phyloP scores from a whole-genome alignment of 2,113 vertebrate genomes.

The Emydocephalus ijimae region DNA sequence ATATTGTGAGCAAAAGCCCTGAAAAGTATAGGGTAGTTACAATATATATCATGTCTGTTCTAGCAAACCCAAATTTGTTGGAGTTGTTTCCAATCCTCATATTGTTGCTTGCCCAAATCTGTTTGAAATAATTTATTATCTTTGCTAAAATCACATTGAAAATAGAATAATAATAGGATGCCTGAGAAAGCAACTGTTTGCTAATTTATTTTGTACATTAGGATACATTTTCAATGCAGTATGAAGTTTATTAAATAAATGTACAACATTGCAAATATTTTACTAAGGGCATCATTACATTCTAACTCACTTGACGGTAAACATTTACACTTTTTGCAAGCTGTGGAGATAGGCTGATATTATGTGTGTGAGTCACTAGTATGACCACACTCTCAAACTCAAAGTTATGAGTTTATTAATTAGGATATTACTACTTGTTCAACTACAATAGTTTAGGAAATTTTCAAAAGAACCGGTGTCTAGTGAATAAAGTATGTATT shows the following conservation, averaged over 20 bases:
- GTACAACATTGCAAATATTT: conserved; percentile 10
- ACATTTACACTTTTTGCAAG: conserved; percentile 17
- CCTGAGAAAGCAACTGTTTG: conserved; percentile 18
- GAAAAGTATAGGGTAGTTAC: conserved; percentile 24
- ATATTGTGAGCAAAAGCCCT: not conserved
- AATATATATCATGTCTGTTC: not conserved
- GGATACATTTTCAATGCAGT: conserved; percentile 29
- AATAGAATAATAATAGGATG: conserved; percentile 37
- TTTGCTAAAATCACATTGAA: conserved; percentile 32
- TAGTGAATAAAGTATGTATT: not conserved
- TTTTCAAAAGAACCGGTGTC: not conserved
- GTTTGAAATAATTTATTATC: conserved; percentile 40
- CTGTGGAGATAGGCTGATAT: conserved; percentile 29
- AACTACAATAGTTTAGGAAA: fast-evolving
- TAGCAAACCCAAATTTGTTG: not conserved
- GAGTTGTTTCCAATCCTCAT: conserved; percentile 39
- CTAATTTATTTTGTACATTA: conserved; percentile 17
- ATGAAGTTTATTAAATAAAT: conserved; percentile 33
- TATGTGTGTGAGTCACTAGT: not conserved
- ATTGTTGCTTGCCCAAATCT: conserved; percentile 44
- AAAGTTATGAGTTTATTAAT: conserved; percentile 13
- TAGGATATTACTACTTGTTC: not conserved
- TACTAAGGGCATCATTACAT: conserved; percentile 34
- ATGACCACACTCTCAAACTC: not conserved
- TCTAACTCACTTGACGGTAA: conserved; percentile 40